Percentiles rank a stretch among this genome's conserved stretches.
Conservation (phyloP, 2,888 invertebrate species). For the Orchestes rusci region DNA sequence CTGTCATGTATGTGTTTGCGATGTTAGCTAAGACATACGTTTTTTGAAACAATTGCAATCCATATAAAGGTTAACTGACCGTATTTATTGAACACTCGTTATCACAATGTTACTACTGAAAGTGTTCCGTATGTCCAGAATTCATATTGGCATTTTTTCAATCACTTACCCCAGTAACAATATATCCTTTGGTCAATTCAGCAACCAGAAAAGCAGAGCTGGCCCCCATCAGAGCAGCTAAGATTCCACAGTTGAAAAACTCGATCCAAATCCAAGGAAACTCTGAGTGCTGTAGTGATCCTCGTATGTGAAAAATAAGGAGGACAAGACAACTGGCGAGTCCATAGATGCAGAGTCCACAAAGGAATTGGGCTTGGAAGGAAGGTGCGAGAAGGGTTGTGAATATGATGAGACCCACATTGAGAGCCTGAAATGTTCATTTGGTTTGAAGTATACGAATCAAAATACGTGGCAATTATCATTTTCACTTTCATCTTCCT, state of each 20-base stretch:
- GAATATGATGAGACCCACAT: slow-evolving; percentile 10
- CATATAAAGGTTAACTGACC: too few species aligned
- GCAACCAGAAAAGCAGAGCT: slow-evolving; percentile 23
- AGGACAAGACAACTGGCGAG: slow-evolving; percentile 22
- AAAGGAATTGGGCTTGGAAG: slow-evolving; percentile 12
- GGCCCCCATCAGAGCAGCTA: slow-evolving; percentile 17
- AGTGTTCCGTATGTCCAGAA: too few species aligned
- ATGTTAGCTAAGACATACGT: too few species aligned
- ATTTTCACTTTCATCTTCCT: too few species aligned
- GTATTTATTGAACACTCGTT: too few species aligned
- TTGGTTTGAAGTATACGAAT: background rate
- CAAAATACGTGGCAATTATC: background rate
- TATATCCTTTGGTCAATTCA: slow-evolving; percentile 26
- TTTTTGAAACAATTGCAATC: too few species aligned
- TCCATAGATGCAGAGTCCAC: slow-evolving; percentile 20
- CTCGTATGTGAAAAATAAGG: slow-evolving; percentile 20
- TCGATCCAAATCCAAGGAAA: slow-evolving; percentile 29
- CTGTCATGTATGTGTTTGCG: too few species aligned
- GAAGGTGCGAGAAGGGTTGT: slow-evolving; percentile 3
- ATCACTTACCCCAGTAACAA: slow-evolving; percentile 30
- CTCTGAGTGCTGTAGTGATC: slow-evolving; percentile 17
- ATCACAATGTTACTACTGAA: too few species aligned
- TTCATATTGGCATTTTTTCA: too few species aligned
- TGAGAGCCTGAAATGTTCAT: slow-evolving; percentile 9
- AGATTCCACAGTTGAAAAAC: slow-evolving; percentile 20